phyloP scores from a whole-genome alignment of 53 echinoderm and acorn worm species.

The Hippasteria phrygiana region DNA sequence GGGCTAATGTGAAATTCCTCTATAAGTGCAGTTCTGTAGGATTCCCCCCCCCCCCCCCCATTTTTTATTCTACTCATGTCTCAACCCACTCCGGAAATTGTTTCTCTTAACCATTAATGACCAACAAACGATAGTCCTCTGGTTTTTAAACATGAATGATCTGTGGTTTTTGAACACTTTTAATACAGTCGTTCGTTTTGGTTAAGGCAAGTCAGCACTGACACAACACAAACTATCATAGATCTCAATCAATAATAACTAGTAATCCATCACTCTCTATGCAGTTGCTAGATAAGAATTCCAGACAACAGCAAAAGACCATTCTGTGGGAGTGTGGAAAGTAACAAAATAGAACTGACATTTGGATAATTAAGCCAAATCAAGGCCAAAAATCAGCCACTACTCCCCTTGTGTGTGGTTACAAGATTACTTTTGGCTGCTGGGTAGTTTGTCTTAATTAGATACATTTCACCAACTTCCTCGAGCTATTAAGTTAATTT shows the following conservation, averaged over 20 bases:
- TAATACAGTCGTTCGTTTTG: background rate
- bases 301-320: too few relatives aligned
- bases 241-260: background rate
- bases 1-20: too few relatives aligned
- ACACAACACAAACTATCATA: background rate
- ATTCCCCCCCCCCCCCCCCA: too few relatives aligned
- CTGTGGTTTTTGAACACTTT: background rate
- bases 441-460: conserved; percentile 12
- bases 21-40: too few relatives aligned
- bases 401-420: background rate
- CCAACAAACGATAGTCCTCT: too few relatives aligned
- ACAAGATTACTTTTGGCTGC: background rate
- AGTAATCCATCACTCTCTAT: background rate
- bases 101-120: too few relatives aligned
- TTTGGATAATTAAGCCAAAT: background rate
- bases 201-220: background rate
- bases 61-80: too few relatives aligned
- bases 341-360: background rate
- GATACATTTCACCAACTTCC: background rate
- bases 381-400: background rate
- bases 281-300: too few relatives aligned
- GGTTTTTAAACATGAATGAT: too few relatives aligned
- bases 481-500: background rate
- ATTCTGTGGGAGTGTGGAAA: background rate
- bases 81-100: too few relatives aligned